phyloP scores from a whole-genome alignment of 2,797 vertebrate genomes.

The Buceros bicornis region DNA sequence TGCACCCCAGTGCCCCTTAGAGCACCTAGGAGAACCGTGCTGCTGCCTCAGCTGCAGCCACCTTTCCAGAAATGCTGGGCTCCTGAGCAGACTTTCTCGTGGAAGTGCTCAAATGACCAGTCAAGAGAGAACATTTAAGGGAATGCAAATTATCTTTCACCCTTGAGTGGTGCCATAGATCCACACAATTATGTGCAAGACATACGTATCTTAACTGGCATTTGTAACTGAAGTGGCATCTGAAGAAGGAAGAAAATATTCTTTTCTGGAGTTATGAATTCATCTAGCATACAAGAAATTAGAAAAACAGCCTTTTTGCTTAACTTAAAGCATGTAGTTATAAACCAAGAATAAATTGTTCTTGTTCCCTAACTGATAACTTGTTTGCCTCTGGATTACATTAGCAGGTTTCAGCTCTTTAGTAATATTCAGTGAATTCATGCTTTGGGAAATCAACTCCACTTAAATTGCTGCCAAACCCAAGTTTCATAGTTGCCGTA shows the following conservation, averaged over 20 bases:
- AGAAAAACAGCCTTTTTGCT: neutral
- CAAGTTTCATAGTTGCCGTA: neutral
- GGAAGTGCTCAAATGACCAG: neutral
- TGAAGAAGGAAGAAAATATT: neutral
- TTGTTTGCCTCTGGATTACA: neutral
- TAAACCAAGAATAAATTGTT: neutral
- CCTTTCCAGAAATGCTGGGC: neutral
- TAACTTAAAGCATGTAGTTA: neutral
- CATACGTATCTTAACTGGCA: neutral
- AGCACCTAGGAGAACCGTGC: neutral
- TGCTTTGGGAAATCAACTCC: neutral
- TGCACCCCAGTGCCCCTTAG: neutral
- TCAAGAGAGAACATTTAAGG: neutral
- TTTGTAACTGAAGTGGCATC: neutral
- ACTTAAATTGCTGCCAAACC: neutral
- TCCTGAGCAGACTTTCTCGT: neutral
- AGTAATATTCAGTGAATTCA: neutral
- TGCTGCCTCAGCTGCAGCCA: neutral
- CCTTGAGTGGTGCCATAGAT: neutral
- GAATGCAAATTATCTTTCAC: neutral
- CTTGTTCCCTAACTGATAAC: neutral
- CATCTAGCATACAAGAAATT: neutral
- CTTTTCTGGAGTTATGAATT: neutral
- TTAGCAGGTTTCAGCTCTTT: neutral
- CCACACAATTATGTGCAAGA: neutral